Percentiles rank a stretch among this genome's conserved stretches.
phyloP scores from a whole-genome alignment of 2,888 invertebrate genomes.

The Aspidiotus destructor region DNA sequence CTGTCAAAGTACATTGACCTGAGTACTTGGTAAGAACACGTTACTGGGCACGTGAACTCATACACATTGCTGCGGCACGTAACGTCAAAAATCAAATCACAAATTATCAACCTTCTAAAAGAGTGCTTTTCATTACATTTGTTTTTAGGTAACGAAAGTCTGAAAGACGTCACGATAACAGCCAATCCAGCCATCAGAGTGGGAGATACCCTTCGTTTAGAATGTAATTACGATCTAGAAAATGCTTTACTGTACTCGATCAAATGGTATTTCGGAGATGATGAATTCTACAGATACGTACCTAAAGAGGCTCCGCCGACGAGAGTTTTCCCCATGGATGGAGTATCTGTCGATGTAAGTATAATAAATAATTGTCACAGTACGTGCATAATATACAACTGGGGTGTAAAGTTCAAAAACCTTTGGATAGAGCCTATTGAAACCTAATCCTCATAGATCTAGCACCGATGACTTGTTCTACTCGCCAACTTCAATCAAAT shows the following conservation, averaged over 20 bases:
- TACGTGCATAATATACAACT: no score
- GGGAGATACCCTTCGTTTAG: slow-evolving; percentile 48
- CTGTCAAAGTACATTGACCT: no score
- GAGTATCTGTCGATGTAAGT: slow-evolving; percentile 58
- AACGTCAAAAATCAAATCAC: no score
- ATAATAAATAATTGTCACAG: background rate
- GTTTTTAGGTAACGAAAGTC: slow-evolving; percentile 8
- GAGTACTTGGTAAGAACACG: no score
- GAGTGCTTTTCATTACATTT: background rate
- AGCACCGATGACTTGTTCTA: no score
- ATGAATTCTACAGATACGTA: slow-evolving; percentile 66
- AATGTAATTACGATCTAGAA: slow-evolving; percentile 52
- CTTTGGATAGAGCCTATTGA: no score
- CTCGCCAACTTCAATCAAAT: no score
- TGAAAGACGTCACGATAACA: slow-evolving; percentile 15
- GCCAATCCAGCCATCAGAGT: slow-evolving; percentile 45
- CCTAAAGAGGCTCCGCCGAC: slow-evolving; percentile 62
- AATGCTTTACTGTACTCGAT: slow-evolving; percentile 61
- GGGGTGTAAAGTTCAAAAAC: no score
- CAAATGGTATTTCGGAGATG: slow-evolving; percentile 63
- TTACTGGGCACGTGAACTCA: no score
- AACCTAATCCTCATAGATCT: no score
- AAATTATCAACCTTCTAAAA: no score
- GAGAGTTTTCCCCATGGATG: slow-evolving; percentile 56
- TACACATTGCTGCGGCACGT: no score